phyloP scores from a whole-genome alignment of 1,140 invertebrate species.

The Holotrichia oblita region DNA sequence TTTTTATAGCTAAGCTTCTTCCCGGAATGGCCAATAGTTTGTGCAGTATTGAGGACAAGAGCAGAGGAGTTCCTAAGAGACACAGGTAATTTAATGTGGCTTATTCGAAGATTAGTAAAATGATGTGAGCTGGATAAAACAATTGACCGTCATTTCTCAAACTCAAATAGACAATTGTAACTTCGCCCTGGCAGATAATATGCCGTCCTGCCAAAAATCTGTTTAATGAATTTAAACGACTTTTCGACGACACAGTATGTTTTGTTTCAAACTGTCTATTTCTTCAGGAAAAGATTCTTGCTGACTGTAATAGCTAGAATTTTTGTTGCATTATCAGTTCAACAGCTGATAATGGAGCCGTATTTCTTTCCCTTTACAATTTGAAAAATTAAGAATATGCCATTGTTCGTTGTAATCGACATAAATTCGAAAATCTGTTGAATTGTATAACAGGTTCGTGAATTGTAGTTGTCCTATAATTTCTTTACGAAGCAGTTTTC shows the following conservation, averaged over 20 bases:
- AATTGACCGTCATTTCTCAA: constrained; percentile 25
- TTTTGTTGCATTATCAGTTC: background rate
- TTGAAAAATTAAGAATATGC: constrained; percentile 15
- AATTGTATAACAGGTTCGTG: background rate
- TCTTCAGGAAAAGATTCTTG: too few species aligned
- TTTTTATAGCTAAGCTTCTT: constrained; percentile 13
- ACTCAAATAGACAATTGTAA: background rate
- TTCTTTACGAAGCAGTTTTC: background rate
- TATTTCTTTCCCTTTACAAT: constrained; percentile 10
- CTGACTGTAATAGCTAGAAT: background rate
- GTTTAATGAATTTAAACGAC: too few species aligned
- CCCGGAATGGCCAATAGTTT: constrained; percentile 42
- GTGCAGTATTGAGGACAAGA: constrained; percentile 42
- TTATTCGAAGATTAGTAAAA: too few species aligned
- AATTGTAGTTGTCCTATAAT: background rate
- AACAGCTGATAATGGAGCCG: background rate
- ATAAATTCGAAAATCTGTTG: too few species aligned
- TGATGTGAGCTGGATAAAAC: too few species aligned
- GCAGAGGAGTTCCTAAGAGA: too few species aligned
- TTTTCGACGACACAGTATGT: too few species aligned
- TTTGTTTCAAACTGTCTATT: too few species aligned
- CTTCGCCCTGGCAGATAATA: constrained; percentile 9
- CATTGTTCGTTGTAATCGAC: too few species aligned
- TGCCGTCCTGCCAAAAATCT: constrained; percentile 5
- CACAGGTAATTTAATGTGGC: constrained; percentile 46